Percentiles rank a stretch among this genome's conserved stretches.
Evolutionary conservation across 2,113 vertebrate genomes (phyloP).

Genomic region (Cochlearius cochlearius): DNA sequence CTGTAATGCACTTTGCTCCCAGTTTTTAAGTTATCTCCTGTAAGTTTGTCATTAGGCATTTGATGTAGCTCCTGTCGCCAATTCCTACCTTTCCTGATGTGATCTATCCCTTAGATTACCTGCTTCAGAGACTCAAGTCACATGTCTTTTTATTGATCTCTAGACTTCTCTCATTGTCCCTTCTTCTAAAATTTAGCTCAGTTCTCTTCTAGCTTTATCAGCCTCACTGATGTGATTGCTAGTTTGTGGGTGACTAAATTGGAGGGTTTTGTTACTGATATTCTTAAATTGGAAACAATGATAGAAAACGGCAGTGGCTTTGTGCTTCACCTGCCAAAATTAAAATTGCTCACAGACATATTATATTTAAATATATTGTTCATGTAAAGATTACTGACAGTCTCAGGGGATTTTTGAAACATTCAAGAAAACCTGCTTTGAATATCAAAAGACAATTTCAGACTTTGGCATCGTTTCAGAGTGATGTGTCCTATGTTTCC

Average conservation of each 20-base stretch:
- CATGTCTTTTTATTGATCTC: not conserved
- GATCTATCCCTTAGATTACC: not conserved
- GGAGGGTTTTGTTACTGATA: conserved; percentile 28
- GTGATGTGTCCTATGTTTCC: not conserved
- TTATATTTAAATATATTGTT: conserved; percentile 13
- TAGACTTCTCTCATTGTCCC: not conserved
- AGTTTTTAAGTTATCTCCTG: not conserved
- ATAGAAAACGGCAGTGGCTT: conserved; percentile 23
- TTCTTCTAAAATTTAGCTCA: not conserved
- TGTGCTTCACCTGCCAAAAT: not conserved
- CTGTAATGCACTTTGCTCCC: not conserved
- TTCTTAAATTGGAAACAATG: conserved; percentile 40
- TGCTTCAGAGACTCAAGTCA: not conserved
- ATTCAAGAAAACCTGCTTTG: not conserved
- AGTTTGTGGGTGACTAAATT: conserved; percentile 34
- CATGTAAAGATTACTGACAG: not conserved
- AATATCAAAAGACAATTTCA: not conserved
- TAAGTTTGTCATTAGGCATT: not conserved
- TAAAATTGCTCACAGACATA: conserved; percentile 13
- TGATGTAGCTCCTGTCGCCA: not conserved
- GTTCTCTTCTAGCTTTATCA: not conserved
- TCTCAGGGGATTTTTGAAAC: not conserved
- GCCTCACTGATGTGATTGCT: not conserved
- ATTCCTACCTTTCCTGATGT: not conserved
- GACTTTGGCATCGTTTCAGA: not conserved